Evolutionary conservation across 2,888 invertebrate genomes (phyloP), one percentile per base, ranked within the genome.

Genomic region (Hermaeophaga mercurialis): DNA sequence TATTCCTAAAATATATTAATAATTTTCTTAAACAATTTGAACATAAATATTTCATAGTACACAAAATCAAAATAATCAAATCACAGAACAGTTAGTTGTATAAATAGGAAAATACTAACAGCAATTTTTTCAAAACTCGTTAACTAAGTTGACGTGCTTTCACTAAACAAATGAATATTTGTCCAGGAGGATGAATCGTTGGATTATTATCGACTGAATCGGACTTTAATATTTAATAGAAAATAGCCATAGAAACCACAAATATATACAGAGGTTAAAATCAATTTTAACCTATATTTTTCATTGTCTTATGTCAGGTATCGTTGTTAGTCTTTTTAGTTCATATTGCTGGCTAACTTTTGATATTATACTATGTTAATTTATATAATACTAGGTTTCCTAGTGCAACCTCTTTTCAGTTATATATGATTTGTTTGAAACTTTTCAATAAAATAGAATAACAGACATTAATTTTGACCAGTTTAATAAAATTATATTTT

Each of bases 181-280:
- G n/a, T 43, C 41, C 28, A 26, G n/a, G 22, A 24, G 44, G 12
- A 48, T 34, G 44, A 39, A 53, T 46, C 45, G 49, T 58, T 41
- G 44, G 55, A 59, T 57, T 46, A 38, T 36, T 58, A 63, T 63
- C 63, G 63, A 56, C 59, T 52, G 24, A 49, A 49, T 46, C 28
- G 47, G 24, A 19, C 43, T 43, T 63, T 55, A 63, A 63, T 63
- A 60, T 61, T 63, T 63, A 65, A 70, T 67, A 61, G 62, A 59
- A 54, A 54, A 62, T 62, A 60, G 65, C 64, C 69, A 70, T 70
- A 70, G 69, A 69, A 66, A 70, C 67, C 61, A 60, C 52, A 63
- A 61, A 68, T 72, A 74, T 74, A 73, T 69, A 76, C 73, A 75
- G 66, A 69, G 58, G 49, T 70, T 68, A 73, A 75, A 76, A 76